These are phyloP conservation scores for Zosterops japonicus DNA, from an alignment of 2,113 vertebrate genomes.

Conservation along the genomic window DNA sequence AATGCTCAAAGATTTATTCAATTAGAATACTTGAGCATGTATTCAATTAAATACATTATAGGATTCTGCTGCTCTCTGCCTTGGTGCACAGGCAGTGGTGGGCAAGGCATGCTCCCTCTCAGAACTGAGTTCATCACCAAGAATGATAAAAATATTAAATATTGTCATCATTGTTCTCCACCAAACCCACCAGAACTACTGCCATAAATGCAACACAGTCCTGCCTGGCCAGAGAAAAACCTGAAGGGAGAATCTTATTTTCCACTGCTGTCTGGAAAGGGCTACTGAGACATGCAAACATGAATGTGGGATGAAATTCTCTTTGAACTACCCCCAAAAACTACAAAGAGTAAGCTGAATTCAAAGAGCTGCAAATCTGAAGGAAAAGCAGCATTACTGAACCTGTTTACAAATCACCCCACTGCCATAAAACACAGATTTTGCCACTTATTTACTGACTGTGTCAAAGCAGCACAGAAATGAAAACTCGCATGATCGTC, in stretches of 20 bases:
- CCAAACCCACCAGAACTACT: neutral
- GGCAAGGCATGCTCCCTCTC: neutral
- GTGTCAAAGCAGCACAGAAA: neutral
- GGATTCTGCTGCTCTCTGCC: neutral
- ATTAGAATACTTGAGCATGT: neutral
- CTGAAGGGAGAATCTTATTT: neutral
- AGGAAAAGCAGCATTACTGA: neutral
- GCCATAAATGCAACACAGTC: neutral
- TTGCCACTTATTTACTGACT: neutral
- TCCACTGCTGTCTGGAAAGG: conserved; percentile 15
- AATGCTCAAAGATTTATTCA: neutral
- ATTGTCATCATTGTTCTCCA: neutral
- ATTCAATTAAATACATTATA: neutral
- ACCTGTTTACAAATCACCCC: neutral
- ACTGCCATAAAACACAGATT: neutral
- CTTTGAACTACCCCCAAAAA: conserved; percentile 24
- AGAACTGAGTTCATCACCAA: neutral
- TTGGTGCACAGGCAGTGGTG: neutral
- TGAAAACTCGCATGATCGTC: neutral
- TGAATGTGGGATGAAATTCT: conserved; percentile 24
- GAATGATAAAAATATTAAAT: neutral
- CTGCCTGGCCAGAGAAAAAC: neutral
- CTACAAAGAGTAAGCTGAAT: conserved; percentile 17
- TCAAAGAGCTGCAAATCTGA: neutral
- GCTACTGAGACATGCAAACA: conserved; percentile 34